These are phyloP conservation scores for Uromys caudimaculatus DNA, from an alignment of 2,797 vertebrate genomes.

Conservation along the genomic window DNA sequence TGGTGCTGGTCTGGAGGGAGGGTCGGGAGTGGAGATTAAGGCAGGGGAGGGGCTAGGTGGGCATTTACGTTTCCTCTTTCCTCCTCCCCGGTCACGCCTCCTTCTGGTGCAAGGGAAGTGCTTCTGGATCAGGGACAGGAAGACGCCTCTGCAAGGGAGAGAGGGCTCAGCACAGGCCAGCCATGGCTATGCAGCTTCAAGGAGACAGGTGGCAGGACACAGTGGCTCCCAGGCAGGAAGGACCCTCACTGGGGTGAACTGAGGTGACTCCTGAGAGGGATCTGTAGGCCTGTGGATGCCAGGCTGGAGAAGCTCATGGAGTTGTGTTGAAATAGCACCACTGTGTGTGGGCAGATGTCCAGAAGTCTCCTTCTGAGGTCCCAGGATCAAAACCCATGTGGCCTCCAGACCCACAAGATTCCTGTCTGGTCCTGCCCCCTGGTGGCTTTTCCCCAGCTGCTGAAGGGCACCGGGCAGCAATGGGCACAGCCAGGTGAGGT, in stretches of 20 bases:
- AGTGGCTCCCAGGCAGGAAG: background rate
- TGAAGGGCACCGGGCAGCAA: background rate
- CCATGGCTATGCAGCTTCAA: background rate
- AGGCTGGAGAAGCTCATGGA: background rate
- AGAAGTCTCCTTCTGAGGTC: background rate
- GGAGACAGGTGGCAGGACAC: background rate
- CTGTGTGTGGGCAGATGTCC: background rate
- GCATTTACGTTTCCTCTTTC: slow-evolving; percentile 52
- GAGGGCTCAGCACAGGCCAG: background rate
- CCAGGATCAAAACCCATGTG: background rate
- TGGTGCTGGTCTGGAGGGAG: fast-evolving
- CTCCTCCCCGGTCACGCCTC: slow-evolving; percentile 90
- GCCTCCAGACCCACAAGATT: background rate
- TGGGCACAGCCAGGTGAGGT: background rate
- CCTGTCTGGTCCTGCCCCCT: background rate
- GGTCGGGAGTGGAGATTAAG: background rate
- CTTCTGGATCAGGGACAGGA: slow-evolving; percentile 57
- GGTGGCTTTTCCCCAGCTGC: background rate
- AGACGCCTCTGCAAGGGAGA: slow-evolving; percentile 39
- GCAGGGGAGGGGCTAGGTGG: background rate
- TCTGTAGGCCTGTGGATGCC: background rate
- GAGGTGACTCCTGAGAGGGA: background rate
- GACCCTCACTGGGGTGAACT: background rate
- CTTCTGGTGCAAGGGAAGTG: slow-evolving; percentile 98
- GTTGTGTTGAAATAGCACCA: background rate